Conservation (phyloP, 2,113 vertebrate genomes). For the Anas platyrhynchos region DNA sequence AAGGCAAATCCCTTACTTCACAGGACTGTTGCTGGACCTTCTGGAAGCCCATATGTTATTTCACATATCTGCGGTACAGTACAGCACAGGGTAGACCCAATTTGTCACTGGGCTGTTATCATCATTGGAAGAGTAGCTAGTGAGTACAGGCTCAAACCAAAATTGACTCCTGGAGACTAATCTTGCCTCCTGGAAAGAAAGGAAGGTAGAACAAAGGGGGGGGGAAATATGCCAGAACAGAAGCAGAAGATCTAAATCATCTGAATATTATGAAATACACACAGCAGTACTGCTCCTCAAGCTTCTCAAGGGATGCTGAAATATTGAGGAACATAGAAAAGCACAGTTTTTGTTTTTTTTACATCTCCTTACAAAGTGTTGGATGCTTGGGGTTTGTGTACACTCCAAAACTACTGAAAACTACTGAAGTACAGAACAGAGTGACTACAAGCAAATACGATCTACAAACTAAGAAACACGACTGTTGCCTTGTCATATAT, state of each 20-base stretch:
- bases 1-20: neutral
- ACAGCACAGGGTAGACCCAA: neutral
- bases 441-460: neutral
- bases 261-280: neutral
- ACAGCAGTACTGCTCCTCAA: neutral
- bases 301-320: neutral
- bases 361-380: neutral
- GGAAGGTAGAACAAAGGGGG: neutral
- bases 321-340: neutral
- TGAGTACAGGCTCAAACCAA: neutral
- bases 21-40: neutral
- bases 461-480: neutral
- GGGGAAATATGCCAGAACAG: neutral
- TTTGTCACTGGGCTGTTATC: neutral
- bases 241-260: neutral
- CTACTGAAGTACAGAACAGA: neutral
- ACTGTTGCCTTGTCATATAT: neutral
- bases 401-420: neutral
- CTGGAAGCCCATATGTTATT: neutral
- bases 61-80: neutral
- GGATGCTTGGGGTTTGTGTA: neutral
- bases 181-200: neutral
- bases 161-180: neutral
- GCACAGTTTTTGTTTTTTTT: neutral
- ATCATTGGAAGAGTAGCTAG: neutral